Evolutionary conservation across 2,113 vertebrate genomes (phyloP), one percentile per base, ranked within the genome.

Genomic region (Romanogobio albipinnatus): DNA sequence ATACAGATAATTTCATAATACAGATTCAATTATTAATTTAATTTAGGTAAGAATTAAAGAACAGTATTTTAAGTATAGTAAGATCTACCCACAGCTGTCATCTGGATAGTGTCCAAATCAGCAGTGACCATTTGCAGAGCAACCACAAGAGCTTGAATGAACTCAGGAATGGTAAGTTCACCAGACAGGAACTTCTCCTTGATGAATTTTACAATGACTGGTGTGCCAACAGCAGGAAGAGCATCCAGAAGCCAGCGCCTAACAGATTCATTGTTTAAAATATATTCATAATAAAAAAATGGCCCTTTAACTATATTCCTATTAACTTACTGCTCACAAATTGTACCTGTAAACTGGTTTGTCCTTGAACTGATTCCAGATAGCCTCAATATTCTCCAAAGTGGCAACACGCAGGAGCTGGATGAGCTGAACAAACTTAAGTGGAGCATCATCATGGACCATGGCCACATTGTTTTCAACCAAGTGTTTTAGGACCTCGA

Each of bases 181-280:
- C 85, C 88, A 74, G 82, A 89, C 3, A 94, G 81, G 58, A 96
- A 92, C 87, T 92, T 95, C 9, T 93, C 91, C 74, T 93, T 95
- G 88, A 96, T 94, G 17, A 56, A 56, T 56, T 56, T 56, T 8
- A 56, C 53, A 56, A 56, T 56, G 17, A 8, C 53, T 6, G 53
- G 6, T 56, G 53, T 56, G 17, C 53, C 53, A 56, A 56, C 53
- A 56, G 53, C 53, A 56, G 53, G 89, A 22, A 96, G 19, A 51
- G 94, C 86, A 86, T 95, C 93, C 92, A 96, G 89, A 70, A 97
- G 66, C 92, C 94, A 94, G 61, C 91, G 87, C 86, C 96, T 97
- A 76, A 9, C 62, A 87, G 58, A 87, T 19, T 4, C 0, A 76
- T 19, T 6, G 45, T 76, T 59, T 51, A 81, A 68, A 39, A 17